Evolutionary conservation across 2,113 vertebrate genomes (phyloP).

Genomic region (Odocoileus hemionus): DNA sequence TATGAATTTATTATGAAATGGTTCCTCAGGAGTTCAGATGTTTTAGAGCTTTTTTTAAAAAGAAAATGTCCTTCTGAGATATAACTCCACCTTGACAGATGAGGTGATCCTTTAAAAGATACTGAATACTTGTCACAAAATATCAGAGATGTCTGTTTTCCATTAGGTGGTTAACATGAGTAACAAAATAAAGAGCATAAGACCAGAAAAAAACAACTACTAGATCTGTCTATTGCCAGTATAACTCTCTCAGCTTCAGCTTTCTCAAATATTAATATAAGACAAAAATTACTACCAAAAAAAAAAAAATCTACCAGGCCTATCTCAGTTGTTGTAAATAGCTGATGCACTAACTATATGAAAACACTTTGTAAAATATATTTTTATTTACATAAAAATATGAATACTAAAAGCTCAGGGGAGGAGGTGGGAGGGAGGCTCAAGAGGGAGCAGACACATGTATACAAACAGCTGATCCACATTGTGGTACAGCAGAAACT

Average conservation of each 20-base stretch:
- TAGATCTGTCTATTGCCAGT: not conserved
- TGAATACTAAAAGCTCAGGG: not conserved
- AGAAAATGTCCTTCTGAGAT: slow-evolving; percentile 9
- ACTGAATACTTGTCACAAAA: slow-evolving; percentile 15
- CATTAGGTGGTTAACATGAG: not conserved
- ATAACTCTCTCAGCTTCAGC: not conserved
- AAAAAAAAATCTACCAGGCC: not conserved
- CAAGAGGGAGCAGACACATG: not conserved
- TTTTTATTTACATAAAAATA: not conserved
- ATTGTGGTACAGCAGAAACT: not conserved
- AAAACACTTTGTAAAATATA: not conserved
- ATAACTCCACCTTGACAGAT: not conserved
- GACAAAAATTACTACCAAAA: not conserved
- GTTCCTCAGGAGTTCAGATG: not conserved
- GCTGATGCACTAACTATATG: not conserved
- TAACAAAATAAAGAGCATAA: not conserved
- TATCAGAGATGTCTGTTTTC: not conserved
- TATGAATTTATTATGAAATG: not conserved
- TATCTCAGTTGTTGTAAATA: not conserved
- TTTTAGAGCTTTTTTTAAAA: not conserved
- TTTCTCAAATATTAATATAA: not conserved
- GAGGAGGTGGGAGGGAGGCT: not conserved
- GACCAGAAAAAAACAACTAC: not conserved
- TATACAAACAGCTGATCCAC: not conserved
- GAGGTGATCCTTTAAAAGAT: slow-evolving; percentile 7